Evolutionary conservation across 2,888 invertebrate genomes (phyloP), one percentile per base, ranked within the genome.

Genomic region (Gerris lacustris): DNA sequence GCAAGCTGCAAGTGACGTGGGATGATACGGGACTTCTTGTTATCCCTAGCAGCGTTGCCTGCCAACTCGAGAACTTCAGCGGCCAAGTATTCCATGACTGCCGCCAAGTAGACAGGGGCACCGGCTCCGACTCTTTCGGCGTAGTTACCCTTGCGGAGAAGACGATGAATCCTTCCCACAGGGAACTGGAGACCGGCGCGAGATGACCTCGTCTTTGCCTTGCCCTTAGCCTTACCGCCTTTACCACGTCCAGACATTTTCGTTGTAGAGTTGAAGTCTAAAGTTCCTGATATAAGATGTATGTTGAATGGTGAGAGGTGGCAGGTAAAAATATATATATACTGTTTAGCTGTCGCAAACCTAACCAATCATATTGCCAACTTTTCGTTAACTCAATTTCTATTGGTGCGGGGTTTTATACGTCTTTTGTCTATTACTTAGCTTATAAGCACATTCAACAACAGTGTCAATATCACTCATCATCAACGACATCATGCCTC

Each of bases 1-100:
- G 91, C 91, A 75, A 93, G 78, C 78, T 92, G 88, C 44, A 92
- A 82, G 79, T 92, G 92, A 68, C 91, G 84, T 0, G 91, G 90
- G 71, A 88, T 87, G 77, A 93, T 91, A 81, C 87, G 80, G 0
- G 83, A 82, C 77, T 88, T 90, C 74, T 88, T 86, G 78, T 88
- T 88, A 70, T 88, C 86, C 63, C 81, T 79, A 0, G 87, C 87
- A 0, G 86, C 87, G 72, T 87, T 85, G 0, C 85, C 83, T 0
- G 87, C 85, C 76, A 87, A 80, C 75, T 87, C 87, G 71, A 87
- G 76, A 18, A 87, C 85, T 81, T 90, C 89, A 18, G 89, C 88
- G 0, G 87, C 84, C 44, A 88, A 77, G 75, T 88, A 88, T 75
- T 88, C 87, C 77, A 88, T 78, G 0, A 85, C 86, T 6, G 85